A percentile compares a stretch with the other conserved stretches of the same genome.
phyloP scores from a whole-genome alignment of 2,113 vertebrate genomes.

The Planiliza haematocheilus region DNA sequence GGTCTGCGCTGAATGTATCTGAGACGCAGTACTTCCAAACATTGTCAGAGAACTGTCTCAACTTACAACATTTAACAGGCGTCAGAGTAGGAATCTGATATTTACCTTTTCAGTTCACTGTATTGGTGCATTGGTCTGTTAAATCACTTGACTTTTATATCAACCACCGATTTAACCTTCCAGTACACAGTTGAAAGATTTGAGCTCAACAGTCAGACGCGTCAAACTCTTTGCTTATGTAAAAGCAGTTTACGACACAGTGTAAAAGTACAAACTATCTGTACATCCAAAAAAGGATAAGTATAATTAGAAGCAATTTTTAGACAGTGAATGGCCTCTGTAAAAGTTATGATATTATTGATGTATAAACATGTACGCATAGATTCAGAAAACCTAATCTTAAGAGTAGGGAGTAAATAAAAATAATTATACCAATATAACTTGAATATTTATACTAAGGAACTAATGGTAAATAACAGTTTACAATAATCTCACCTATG shows the following conservation, averaged over 20 bases:
- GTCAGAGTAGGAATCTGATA: neutral
- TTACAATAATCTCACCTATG: neutral
- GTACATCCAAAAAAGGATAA: too few species aligned
- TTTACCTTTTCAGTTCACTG: neutral
- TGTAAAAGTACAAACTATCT: neutral
- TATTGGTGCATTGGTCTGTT: neutral
- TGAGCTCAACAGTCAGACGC: too few species aligned
- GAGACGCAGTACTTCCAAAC: neutral
- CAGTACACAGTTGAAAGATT: neutral
- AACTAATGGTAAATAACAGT: too few species aligned
- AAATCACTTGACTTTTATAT: neutral
- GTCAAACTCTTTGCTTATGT: neutral
- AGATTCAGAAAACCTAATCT: too few species aligned
- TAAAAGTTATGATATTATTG: too few species aligned
- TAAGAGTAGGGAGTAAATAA: too few species aligned
- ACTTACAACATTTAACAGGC: neutral
- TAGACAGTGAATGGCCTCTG: too few species aligned
- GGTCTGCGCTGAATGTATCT: slow-evolving; percentile 13
- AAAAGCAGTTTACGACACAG: neutral
- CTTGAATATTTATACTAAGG: too few species aligned
- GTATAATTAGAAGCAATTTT: too few species aligned
- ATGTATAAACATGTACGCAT: too few species aligned
- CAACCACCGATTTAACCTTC: neutral
- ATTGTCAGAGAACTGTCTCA: neutral
- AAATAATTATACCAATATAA: too few species aligned